Percentiles rank a stretch among this genome's conserved stretches.
These are phyloP conservation scores for Nemurella pictetii DNA, from an alignment of 2,888 invertebrate genomes.

Conservation along the genomic window DNA sequence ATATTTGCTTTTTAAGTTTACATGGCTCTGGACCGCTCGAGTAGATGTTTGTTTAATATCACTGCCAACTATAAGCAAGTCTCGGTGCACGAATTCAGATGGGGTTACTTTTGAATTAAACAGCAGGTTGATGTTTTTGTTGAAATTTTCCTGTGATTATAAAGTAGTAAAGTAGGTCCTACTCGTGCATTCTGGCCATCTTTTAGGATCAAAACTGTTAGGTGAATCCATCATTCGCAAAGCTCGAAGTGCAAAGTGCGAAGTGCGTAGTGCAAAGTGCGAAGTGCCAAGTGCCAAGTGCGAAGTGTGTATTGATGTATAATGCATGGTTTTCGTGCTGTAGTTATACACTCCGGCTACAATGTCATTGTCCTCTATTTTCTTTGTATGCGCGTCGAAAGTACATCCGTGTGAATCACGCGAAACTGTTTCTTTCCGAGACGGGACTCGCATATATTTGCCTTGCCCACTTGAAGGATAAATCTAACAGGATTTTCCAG, in stretches of 20 bases:
- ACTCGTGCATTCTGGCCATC: background rate
- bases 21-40: background rate
- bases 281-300: background rate
- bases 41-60: background rate
- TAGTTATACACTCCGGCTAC: background rate
- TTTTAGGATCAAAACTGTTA: background rate
- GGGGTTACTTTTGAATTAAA: background rate
- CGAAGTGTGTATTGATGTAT: background rate
- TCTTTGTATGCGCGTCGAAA: background rate
- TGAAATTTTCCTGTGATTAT: background rate
- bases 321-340: too few relatives aligned
- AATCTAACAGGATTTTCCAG: slow-evolving; percentile 19
- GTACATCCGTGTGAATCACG: background rate
- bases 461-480: slow-evolving; percentile 15
- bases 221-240: background rate
- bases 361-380: background rate
- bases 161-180: background rate
- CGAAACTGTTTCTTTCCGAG: background rate
- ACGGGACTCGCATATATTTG: background rate
- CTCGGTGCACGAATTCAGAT: background rate
- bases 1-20: background rate
- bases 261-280: background rate
- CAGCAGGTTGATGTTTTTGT: background rate
- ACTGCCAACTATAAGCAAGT: background rate
- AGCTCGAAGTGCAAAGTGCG: background rate